A percentile compares a stretch with the other conserved stretches of the same genome.
phyloP scores from a whole-genome alignment of 2,797 vertebrate genomes.

The Yasuhikotakia modesta region DNA sequence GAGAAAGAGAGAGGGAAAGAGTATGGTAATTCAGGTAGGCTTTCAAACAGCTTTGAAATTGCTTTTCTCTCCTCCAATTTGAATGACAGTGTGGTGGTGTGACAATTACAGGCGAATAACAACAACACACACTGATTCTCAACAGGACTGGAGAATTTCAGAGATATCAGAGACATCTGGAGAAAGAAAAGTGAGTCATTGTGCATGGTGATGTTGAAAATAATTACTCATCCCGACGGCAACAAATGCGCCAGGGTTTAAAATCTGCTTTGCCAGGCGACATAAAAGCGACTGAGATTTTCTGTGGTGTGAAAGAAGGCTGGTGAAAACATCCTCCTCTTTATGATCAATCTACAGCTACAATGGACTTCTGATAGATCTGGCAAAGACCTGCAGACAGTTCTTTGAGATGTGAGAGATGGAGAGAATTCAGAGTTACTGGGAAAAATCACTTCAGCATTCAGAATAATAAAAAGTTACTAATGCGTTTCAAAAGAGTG shows the following conservation, averaged over 20 bases:
- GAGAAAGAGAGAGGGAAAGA: slow-evolving; percentile 1
- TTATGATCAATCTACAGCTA: slow-evolving; percentile 2
- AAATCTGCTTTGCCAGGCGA: slow-evolving; percentile 23
- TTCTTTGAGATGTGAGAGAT: slow-evolving; percentile 63
- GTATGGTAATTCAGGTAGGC: slow-evolving; percentile 58
- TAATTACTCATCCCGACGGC: slow-evolving; percentile 45
- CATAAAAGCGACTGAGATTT: slow-evolving; percentile 20
- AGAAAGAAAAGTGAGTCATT: slow-evolving; percentile 49
- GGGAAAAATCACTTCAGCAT: slow-evolving; percentile 62
- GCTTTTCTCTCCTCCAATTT: slow-evolving; percentile 59
- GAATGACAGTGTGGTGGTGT: slow-evolving; percentile 64
- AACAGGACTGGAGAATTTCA: slow-evolving; percentile 47
- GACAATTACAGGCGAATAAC: slow-evolving; percentile 68
- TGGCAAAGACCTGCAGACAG: slow-evolving; percentile 57
- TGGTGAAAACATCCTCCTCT: background rate
- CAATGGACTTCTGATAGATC: slow-evolving; percentile 21
- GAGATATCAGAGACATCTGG: slow-evolving; percentile 51
- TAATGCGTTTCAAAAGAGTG: slow-evolving; percentile 57
- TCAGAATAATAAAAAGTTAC: slow-evolving; percentile 61
- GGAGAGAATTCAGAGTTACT: slow-evolving; percentile 27
- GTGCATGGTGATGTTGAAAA: slow-evolving; percentile 44
- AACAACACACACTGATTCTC: slow-evolving; percentile 60
- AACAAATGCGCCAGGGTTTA: slow-evolving; percentile 49
- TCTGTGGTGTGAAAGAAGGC: slow-evolving; percentile 17
- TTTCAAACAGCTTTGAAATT: slow-evolving; percentile 64